Evolutionary conservation across 2,797 vertebrate genomes (phyloP), one percentile per base, ranked within the genome.

Genomic region (Nyctibius grandis): DNA sequence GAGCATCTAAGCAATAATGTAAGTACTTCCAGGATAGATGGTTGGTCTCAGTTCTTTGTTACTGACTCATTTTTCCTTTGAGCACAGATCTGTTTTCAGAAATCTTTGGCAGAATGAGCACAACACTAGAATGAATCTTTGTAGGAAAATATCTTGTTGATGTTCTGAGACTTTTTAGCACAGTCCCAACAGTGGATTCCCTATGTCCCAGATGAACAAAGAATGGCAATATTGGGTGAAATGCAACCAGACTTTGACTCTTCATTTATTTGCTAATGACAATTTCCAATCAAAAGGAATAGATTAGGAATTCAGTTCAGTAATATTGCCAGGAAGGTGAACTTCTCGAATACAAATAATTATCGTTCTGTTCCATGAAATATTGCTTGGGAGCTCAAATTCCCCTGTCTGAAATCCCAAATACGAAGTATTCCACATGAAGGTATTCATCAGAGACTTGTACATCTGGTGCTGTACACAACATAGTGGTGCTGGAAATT

Each of bases 291-390:
- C 86, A 93, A 48, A 94, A 91, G 56, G 60, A 92, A 91, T 34
- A 68, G 34, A 88, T 16, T 78, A 67, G 84, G 95, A 96, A 96
- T 89, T 91, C 93, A 81, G 81, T 93, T 94, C 83, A 75, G 76
- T 72, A 92, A 70, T 86, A 51, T 50, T 90, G 31, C 88, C 70
- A 91, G 95, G 89, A 96, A 89, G 89, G 88, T 81, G 56, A 96
- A 93, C 42, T 95, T 94, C 97, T 94, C 80, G 95, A 93, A 93
- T 78, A 91, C 61, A 28, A 94, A 97, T 95, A 96, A 91, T 87
- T 67, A 88, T 54, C 79, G 31, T 40, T 68, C 25, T 54, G 40
- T 75, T 51, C 92, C 57, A 85, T 83, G 54, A 97, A 96, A 96
- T 95, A 95, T 53, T 91, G 93, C 75, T 79, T 84, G 85, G 78